Evolutionary conservation across 2,888 invertebrate genomes (phyloP), one percentile per base, ranked within the genome.

Genomic region (Creontiades dilutus): DNA sequence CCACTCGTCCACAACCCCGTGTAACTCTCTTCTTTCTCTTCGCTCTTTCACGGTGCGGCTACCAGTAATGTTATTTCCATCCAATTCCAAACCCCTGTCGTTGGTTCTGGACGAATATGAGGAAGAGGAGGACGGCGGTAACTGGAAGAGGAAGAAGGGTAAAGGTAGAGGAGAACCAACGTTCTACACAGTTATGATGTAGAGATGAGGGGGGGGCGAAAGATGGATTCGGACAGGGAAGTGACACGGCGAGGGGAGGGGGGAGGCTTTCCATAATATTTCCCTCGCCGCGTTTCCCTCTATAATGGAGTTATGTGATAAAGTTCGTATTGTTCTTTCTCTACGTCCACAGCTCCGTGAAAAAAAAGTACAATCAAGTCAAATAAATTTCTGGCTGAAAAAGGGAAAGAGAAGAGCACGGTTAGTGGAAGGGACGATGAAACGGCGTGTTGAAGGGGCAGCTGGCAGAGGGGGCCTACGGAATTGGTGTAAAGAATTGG

Each of bases 251-350:
- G 27, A 68, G 27, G 68, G 23, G 27, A 28, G 16, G 46, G 61
- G 37, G 37, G 85, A 88, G 80, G 88, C 76, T 88, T 88, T 78
- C 88, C 88, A 88, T 88, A 88, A 88, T 88, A 88, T 78, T 88
- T 88, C 88, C 88, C 88, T 86, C 86, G 61, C 57, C 85, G 85
- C 61, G 55, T 85, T 61, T 85, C 61, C 82, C 76, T 27, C 76
- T 88, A 55, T 78, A 88, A 88, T 88, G 88, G 88, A 88, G 88
- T 88, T 78, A 78, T 19, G 88, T 55, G 88, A 88, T 88, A 88
- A 88, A 88, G 88, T 88, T 78, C 88, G 76, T 88, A 88, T 88
- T 88, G 88, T 88, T 88, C 88, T 88, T 88, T 88, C 78, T 85
- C 88, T 47, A 68, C 88, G 48, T 48, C 88, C 75, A 78, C 57